phyloP scores from a whole-genome alignment of 2,888 invertebrate genomes.

The Drosophila mettleri region DNA sequence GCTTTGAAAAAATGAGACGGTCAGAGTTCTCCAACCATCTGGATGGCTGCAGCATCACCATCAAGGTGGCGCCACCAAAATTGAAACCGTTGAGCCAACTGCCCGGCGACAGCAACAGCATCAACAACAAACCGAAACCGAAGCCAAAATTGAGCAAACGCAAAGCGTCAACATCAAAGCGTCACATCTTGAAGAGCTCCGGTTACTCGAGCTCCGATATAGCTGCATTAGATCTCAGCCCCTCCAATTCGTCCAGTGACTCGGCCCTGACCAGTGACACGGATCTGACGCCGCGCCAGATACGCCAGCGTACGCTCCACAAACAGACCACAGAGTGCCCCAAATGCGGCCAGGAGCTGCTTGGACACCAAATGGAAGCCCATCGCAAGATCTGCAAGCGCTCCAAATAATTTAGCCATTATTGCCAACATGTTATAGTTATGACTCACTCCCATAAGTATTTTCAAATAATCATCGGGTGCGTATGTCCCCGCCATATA shows the following conservation, averaged over 20 bases:
- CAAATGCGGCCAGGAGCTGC: conserved; percentile 77
- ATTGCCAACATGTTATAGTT: not conserved
- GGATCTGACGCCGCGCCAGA: conserved; percentile 51
- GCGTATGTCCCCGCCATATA: not conserved
- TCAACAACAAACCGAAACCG: not conserved
- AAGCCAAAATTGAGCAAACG: not conserved
- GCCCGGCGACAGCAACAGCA: conserved; percentile 23
- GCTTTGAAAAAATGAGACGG: conserved; percentile 82
- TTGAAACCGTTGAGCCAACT: conserved; percentile 6
- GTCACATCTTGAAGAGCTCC: conserved; percentile 56
- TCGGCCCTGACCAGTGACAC: conserved; percentile 28
- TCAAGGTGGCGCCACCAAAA: conserved; percentile 65
- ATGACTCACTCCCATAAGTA: too few relatives aligned
- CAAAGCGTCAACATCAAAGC: not conserved
- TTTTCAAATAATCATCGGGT: too few relatives aligned
- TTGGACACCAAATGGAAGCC: conserved; percentile 74
- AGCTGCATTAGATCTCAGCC: conserved; percentile 42
- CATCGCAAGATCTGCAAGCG: conserved; percentile 80
- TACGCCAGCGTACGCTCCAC: conserved; percentile 72
- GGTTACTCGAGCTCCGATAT: conserved; percentile 78
- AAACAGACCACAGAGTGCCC: conserved; percentile 80
- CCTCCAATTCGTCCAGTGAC: conserved; percentile 47
- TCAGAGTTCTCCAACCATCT: conserved; percentile 79
- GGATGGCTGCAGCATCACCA: conserved; percentile 83
- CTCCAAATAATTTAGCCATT: not conserved